These are phyloP conservation scores for Cettia cetti DNA, from an alignment of 2,113 vertebrate species.

Conservation along the genomic window DNA sequence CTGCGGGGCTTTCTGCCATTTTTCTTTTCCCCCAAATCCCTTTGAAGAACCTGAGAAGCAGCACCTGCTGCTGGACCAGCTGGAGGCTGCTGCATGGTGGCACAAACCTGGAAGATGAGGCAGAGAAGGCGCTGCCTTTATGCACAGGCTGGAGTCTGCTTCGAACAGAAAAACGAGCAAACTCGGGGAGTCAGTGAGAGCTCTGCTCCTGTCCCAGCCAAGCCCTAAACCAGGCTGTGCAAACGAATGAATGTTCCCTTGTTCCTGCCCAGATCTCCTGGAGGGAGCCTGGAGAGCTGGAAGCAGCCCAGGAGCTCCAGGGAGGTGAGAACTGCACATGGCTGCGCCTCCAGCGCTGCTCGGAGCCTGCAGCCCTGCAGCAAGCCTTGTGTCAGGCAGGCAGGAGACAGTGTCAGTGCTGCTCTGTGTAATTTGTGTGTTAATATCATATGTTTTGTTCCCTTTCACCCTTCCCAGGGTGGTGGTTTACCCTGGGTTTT, in stretches of 20 bases:
- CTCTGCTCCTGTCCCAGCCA: background rate
- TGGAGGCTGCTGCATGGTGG: background rate
- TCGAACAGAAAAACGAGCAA: background rate
- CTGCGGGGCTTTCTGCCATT: background rate
- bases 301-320: accelerated
- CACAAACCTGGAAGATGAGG: background rate
- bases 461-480: too few relatives aligned
- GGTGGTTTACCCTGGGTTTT: too few relatives aligned
- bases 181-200: background rate
- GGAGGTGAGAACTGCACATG: background rate
- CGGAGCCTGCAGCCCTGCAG: background rate
- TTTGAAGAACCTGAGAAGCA: background rate
- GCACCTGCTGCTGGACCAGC: background rate
- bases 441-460: too few relatives aligned
- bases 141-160: background rate
- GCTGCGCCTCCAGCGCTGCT: background rate
- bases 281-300: background rate
- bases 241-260: accelerated
- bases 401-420: background rate
- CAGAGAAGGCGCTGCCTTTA: background rate
- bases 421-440: too few relatives aligned
- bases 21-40: background rate
- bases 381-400: background rate
- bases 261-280: background rate
- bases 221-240: background rate